Conservation (phyloP, 2,797 vertebrate species). For the Prunella strophiata region DNA sequence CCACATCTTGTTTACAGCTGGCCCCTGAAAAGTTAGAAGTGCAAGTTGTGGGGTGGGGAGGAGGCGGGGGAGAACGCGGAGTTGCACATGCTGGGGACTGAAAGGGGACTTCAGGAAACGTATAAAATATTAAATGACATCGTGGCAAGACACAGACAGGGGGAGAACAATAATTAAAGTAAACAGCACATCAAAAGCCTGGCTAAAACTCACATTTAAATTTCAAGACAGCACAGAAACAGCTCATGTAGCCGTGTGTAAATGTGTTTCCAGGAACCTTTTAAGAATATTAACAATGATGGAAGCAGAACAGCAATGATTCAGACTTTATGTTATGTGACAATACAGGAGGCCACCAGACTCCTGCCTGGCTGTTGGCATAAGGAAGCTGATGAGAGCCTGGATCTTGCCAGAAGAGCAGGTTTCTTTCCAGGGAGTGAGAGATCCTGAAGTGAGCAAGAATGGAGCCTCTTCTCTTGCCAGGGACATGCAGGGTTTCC, state of each 20-base stretch:
- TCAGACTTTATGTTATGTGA: constrained; percentile 68
- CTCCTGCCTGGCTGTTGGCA: not conserved
- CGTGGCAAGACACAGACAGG: constrained; percentile 69
- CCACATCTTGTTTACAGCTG: constrained; percentile 66
- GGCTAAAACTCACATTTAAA: constrained; percentile 75
- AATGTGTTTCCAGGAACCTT: constrained; percentile 77
- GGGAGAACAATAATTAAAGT: constrained; percentile 76
- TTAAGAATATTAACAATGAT: constrained; percentile 79
- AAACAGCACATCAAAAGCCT: constrained; percentile 77
- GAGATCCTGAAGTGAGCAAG: not conserved
- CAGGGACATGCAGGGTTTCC: not conserved
- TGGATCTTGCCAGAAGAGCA: not conserved
- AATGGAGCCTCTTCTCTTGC: constrained; percentile 25
- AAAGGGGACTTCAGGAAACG: constrained; percentile 47
- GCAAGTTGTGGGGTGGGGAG: constrained; percentile 24
- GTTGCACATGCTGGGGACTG: not conserved
- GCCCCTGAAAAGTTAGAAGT: constrained; percentile 68
- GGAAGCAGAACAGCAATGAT: constrained; percentile 61
- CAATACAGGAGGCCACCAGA: constrained; percentile 61
- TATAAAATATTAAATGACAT: constrained; percentile 73
- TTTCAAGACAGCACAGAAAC: constrained; percentile 71
- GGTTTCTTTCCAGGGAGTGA: not conserved
- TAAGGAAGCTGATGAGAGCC: not conserved
- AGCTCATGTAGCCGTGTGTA: constrained; percentile 61
- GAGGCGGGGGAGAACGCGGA: not conserved